Evolutionary conservation across 1,140 invertebrate genomes (phyloP), one percentile per base, ranked within the genome.

Genomic region (Metopolophium dirhodum): DNA sequence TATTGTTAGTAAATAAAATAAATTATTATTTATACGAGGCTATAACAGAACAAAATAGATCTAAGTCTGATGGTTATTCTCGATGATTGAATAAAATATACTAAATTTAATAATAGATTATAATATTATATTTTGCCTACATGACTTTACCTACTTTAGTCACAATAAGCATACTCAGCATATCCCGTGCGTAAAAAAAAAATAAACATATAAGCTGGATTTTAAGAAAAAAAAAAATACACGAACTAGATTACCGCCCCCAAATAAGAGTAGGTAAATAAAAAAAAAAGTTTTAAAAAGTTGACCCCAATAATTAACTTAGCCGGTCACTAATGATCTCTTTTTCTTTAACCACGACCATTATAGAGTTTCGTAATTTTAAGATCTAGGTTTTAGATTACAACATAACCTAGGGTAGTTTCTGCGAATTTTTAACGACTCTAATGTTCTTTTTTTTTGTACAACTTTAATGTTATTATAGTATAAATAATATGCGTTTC

Each of bases 251-350:
- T 57, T 61, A 90, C 23, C 89, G 49, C 87, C 87, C 26, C 8
- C 47, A 2, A 90, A 47, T 77, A 91, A 91, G 26, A 91, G 47
- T 47, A 91, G 45, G 30, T 77, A 47, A 47, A 90, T 61, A 90
- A 57, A 41, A 90, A 61, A 57, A 68, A 61, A 49, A 47, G 20
- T n/a, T 87, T 14, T 30, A 49, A 51, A 49, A 88, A 88, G 47
- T 22, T 20, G 89, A 90, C 89, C 89, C 7, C 30, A 68, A 91
- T 91, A 91, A 68, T 91, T 91, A 91, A 91, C 26, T 68, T 91
- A 26, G 57, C 26, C 30, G 6, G 61, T 91, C 41, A n/a, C 61
- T 91, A 91, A 91, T 91, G 57, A 91, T 91, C 61, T 77, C 90
- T 8, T 49, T 41, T 90, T 77, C 90, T 91, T 91, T 68, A 91